These are phyloP conservation scores for Lasiurus borealis DNA, from an alignment of 2,113 vertebrate genomes.

Conservation along the genomic window DNA sequence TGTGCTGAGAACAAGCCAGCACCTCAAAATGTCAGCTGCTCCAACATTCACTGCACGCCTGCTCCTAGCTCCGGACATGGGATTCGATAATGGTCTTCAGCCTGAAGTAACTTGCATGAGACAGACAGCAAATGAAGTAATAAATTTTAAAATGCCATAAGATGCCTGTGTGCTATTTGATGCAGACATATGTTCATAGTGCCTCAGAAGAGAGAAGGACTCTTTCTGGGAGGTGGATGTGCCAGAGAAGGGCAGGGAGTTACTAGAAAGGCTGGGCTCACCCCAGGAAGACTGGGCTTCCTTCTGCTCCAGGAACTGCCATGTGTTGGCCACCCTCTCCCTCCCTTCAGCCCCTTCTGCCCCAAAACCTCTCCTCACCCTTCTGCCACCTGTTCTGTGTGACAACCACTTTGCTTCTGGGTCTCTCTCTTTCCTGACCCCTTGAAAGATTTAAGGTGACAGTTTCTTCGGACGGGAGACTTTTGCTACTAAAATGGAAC, in stretches of 20 bases:
- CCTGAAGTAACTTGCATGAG: background rate
- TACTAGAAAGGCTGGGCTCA: background rate
- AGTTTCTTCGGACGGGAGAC: background rate
- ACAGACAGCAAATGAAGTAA: background rate
- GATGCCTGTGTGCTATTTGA: fast-evolving
- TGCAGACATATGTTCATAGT: fast-evolving
- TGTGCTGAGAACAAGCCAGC: background rate
- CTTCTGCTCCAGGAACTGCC: background rate
- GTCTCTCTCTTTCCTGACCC: background rate
- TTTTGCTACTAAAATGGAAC: background rate
- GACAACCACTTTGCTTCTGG: background rate
- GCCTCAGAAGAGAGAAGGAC: background rate
- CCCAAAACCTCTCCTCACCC: background rate
- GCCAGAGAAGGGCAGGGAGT: fast-evolving
- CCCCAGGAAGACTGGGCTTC: too few species aligned
- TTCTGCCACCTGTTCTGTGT: background rate
- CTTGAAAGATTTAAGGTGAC: background rate
- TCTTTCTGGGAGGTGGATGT: background rate
- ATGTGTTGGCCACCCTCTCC: fast-evolving
- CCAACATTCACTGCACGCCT: fast-evolving
- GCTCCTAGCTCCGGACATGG: background rate
- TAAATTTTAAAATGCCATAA: background rate
- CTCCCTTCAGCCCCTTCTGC: too few species aligned
- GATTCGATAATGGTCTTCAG: background rate
- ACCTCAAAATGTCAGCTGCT: background rate